These are phyloP conservation scores for Drosophila stalkeri DNA, from an alignment of 2,888 invertebrate species.

Conservation along the genomic window DNA sequence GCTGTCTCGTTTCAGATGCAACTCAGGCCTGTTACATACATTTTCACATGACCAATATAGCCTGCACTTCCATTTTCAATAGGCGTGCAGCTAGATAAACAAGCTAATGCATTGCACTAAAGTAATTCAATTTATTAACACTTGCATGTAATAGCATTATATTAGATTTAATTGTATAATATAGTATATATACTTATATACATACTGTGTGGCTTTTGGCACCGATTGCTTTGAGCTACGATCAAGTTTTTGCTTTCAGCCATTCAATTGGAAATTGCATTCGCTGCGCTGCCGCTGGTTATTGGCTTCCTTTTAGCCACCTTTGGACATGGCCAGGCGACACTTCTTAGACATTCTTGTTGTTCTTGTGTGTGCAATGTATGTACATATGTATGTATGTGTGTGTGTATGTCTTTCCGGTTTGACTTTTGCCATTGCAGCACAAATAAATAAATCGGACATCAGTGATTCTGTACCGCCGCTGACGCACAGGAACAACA, in stretches of 20 bases:
- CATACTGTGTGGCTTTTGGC: not conserved
- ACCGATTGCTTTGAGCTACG: not conserved
- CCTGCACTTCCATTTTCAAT: not conserved
- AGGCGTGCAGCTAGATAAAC: not conserved
- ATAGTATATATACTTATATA: not conserved
- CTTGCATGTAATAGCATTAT: conserved; percentile 1
- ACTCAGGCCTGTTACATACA: not conserved
- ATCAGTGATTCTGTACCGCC: conserved; percentile 43
- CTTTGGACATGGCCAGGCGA: conserved; percentile 3
- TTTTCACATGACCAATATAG: not conserved
- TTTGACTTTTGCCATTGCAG: conserved; percentile 52
- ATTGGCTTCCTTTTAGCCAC: conserved; percentile 27
- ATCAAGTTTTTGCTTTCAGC: conserved; percentile 18
- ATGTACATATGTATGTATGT: not conserved
- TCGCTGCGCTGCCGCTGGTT: conserved; percentile 15
- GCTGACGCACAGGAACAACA: conserved; percentile 47
- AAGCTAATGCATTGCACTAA: conserved; percentile 1
- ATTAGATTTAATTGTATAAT: conserved; percentile 2
- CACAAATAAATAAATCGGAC: conserved; percentile 59
- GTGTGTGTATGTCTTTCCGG: conserved; percentile 41
- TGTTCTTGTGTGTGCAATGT: not conserved
- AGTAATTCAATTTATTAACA: conserved; percentile 13
- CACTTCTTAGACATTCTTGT: conserved; percentile 17
- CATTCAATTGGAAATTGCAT: conserved; percentile 30
- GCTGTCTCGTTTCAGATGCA: not conserved